phyloP scores from a whole-genome alignment of 2,888 invertebrate genomes.

The Perithous albicinctus region DNA sequence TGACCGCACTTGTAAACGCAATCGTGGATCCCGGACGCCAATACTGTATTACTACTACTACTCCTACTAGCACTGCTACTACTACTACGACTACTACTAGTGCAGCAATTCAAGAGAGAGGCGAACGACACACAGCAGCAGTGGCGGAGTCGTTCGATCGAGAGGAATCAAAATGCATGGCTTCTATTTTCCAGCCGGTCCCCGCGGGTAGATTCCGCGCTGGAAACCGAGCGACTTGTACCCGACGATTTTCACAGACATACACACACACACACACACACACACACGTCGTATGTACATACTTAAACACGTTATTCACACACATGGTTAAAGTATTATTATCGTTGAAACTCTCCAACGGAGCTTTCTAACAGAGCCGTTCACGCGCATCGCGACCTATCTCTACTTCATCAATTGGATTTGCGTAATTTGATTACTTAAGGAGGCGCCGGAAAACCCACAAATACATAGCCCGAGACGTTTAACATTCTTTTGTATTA shows the following conservation, averaged over 20 bases:
- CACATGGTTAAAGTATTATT: constrained; percentile 25
- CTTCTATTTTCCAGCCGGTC: constrained; percentile 57
- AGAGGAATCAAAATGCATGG: constrained; percentile 61
- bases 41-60: too few species aligned
- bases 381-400: constrained; percentile 60
- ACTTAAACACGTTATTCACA: background rate
- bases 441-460: constrained; percentile 74
- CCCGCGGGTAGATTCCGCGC: constrained; percentile 36
- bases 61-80: too few species aligned
- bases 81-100: background rate
- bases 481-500: background rate
- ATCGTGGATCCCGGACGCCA: constrained; percentile 18
- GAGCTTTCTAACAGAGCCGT: constrained; percentile 38
- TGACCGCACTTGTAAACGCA: constrained; percentile 36
- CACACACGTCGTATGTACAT: too few species aligned
- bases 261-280: too few species aligned
- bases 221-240: constrained; percentile 27
- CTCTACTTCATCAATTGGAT: constrained; percentile 76
- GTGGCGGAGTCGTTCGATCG: constrained; percentile 25
- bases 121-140: background rate
- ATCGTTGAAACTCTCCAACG: constrained; percentile 45
- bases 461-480: constrained; percentile 67
- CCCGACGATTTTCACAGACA: background rate
- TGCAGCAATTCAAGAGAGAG: background rate
- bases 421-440: constrained; percentile 75